Evolutionary conservation across 2,888 invertebrate species (phyloP).

Genomic region (Coecobrya sp.): DNA sequence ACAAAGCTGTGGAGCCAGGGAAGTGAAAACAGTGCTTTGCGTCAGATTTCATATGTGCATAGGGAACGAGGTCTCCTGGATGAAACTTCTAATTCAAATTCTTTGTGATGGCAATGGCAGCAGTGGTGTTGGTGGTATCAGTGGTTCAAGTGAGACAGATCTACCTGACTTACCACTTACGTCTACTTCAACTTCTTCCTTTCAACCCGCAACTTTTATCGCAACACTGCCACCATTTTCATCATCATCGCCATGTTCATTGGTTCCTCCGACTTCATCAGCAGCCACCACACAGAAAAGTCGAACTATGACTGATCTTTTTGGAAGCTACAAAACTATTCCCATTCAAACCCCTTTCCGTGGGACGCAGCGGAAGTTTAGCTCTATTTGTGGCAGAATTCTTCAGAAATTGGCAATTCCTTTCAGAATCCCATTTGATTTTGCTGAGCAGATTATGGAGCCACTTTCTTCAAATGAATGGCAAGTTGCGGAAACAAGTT

Average conservation of each 20-base stretch:
- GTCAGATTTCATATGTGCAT: slow-evolving; percentile 77
- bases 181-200: neutral
- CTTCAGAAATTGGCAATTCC: slow-evolving; percentile 72
- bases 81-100: slow-evolving; percentile 66
- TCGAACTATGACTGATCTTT: slow-evolving; percentile 34
- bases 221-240: slow-evolving; percentile 43
- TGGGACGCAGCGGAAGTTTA: slow-evolving; percentile 29
- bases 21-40: slow-evolving; percentile 79
- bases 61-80: slow-evolving; percentile 75
- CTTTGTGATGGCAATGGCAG: slow-evolving; percentile 68
- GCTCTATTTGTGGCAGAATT: slow-evolving; percentile 67
- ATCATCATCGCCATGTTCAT: neutral
- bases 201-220: slow-evolving; percentile 56
- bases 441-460: slow-evolving; percentile 80
- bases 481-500: slow-evolving; percentile 79
- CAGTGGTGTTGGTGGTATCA: neutral
- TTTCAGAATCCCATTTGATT: slow-evolving; percentile 75
- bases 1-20: slow-evolving; percentile 58
- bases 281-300: slow-evolving; percentile 3
- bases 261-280: neutral
- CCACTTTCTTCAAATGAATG: slow-evolving; percentile 78
- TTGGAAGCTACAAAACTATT: slow-evolving; percentile 54
- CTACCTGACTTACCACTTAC: neutral
- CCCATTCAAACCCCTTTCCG: slow-evolving; percentile 23
- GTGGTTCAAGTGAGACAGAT: slow-evolving; percentile 63